A percentile compares a stretch with the other conserved stretches of the same genome.
These are phyloP conservation scores for Diploptera punctata DNA, from an alignment of 2,888 invertebrate genomes.

Conservation along the genomic window DNA sequence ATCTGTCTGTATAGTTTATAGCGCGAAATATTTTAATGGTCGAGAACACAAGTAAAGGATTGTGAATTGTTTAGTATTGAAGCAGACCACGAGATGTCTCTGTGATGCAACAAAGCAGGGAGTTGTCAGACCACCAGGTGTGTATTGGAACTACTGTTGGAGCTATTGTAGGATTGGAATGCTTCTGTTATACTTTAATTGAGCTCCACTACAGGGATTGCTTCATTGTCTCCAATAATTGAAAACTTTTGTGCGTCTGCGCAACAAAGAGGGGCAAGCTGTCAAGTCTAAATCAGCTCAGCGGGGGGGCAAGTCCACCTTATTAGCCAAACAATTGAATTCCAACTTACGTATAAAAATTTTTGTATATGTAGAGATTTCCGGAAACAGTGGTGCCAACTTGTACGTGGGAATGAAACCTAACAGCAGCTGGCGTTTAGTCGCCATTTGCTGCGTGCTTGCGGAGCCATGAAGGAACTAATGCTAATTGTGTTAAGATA, in stretches of 20 bases:
- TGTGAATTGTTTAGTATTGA: too few species aligned
- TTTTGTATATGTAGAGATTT: background rate
- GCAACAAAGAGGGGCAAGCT: constrained; percentile 18
- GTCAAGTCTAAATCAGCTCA: constrained; percentile 19
- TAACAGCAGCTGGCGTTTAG: too few species aligned
- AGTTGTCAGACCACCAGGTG: constrained; percentile 24
- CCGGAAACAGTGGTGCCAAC: background rate
- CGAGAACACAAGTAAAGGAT: too few species aligned
- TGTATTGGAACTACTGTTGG: background rate
- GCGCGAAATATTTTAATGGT: too few species aligned
- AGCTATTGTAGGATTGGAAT: constrained; percentile 12
- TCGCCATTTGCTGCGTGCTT: too few species aligned
- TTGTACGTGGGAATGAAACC: background rate
- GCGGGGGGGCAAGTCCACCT: constrained; percentile 7
- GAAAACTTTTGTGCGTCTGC: constrained; percentile 39
- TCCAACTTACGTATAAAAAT: background rate
- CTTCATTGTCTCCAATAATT: constrained; percentile 41
- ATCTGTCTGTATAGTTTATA: too few species aligned
- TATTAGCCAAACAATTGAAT: constrained; percentile 4
- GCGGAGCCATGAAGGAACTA: too few species aligned
- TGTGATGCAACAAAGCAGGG: too few species aligned
- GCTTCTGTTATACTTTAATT: constrained; percentile 27
- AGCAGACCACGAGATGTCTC: too few species aligned
- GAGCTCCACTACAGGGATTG: constrained; percentile 16
- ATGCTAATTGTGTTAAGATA: too few species aligned